Evolutionary conservation across 2,113 vertebrate species (phyloP), one percentile per base, ranked within the genome.

Genomic region (Stigmatopora nigra): DNA sequence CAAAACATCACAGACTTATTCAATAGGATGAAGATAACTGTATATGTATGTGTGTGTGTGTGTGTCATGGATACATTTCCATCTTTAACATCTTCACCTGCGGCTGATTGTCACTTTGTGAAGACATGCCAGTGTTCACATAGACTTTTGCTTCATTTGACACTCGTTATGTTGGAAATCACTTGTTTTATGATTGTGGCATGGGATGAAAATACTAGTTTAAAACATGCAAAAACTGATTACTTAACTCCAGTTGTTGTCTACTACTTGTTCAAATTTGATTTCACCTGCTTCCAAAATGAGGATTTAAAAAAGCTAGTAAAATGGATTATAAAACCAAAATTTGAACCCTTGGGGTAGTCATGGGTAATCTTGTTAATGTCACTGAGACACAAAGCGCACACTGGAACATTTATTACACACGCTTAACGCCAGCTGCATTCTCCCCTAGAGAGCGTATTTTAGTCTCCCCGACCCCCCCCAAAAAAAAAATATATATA

Each of bases 1-100:
- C 83, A 87, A 88, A 88, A 80, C 84, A 83, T 87, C 84, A 81
- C 78, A 84, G 85, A 87, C 81, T 87, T 89, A 89, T 87, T 88
- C 87, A 88, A 86, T 86, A 80, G 87, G 82, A 87, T 76, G 75
- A 78, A 87, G 86, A 89, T 89, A 86, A 88, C 25, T 31, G 25
- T n/a, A n/a, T n/a, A 87, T 81, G 81, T 75, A 76, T 62, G 56
- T 73, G 76, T 20, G 10, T 66, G 63, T 47, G 62, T 67, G 35
- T 62, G 56, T 70, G 47, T 73, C 51, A 61, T n/a, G 53, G 66
- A 75, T 46, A 65, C 20, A 51, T 78, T 82, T 79, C 77, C 75
- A 76, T 84, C 74, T 81, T 78, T 77, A 81, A 81, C 66, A 71
- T 77, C 72, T 71, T 78, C 64, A 78, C 78, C 78, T 85, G 76